These are phyloP conservation scores for Netelia melanura DNA, from an alignment of 2,888 invertebrate species.

Conservation along the genomic window DNA sequence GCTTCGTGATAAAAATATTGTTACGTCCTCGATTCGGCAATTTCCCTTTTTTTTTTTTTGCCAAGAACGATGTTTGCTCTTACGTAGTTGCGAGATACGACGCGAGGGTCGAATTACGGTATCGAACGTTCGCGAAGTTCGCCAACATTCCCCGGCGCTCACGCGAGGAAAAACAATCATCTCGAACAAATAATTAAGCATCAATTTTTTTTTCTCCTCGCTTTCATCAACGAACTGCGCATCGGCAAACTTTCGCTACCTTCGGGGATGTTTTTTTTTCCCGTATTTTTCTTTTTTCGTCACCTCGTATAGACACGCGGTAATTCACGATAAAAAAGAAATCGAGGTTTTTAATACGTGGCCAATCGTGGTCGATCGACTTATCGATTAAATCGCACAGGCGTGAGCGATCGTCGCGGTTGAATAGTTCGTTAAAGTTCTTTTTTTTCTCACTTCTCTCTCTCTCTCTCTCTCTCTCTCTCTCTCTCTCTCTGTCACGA, in stretches of 20 bases:
- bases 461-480: too few species aligned
- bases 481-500: background rate
- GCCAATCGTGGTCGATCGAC: slow-evolving; percentile 21
- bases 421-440: slow-evolving; percentile 11
- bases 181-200: slow-evolving; percentile 14
- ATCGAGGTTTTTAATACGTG: background rate
- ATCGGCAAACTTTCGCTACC: background rate
- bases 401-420: slow-evolving; percentile 42
- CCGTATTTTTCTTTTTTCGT: too few species aligned
- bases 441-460: background rate
- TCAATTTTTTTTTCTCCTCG: background rate
- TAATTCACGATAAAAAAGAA: slow-evolving; percentile 11
- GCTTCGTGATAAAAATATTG: too few species aligned
- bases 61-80: background rate
- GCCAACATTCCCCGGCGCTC: background rate
- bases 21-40: background rate
- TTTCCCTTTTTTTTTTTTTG: background rate
- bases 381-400: slow-evolving; percentile 54
- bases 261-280: background rate
- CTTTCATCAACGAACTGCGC: background rate
- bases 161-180: slow-evolving; percentile 21
- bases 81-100: background rate
- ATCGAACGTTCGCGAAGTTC: slow-evolving; percentile 2
- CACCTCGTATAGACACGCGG: background rate
- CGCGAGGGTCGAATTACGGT: background rate